These are phyloP conservation scores for Trichomalopsis sarcophagae DNA, from an alignment of 1,140 invertebrate genomes.

Conservation along the genomic window DNA sequence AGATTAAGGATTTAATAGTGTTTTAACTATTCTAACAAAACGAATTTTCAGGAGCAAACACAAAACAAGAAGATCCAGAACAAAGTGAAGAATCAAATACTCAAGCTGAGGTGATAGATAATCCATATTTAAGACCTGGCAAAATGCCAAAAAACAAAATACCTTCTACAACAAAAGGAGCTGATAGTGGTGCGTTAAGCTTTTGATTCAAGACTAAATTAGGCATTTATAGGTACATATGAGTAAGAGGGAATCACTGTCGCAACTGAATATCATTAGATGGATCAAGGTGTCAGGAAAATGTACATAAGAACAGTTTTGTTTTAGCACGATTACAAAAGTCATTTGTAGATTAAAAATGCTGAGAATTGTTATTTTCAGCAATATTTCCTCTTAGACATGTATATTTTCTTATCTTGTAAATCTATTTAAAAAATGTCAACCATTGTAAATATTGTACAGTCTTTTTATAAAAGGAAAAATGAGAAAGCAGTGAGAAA, in stretches of 20 bases:
- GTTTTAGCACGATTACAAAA: not conserved
- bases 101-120: conserved; percentile 84
- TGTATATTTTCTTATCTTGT: conserved; percentile 1
- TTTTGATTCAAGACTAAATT: conserved; percentile 32
- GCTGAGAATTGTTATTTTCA: not conserved
- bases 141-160: conserved; percentile 80
- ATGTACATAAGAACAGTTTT: no score
- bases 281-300: not conserved
- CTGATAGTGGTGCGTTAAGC: conserved; percentile 37
- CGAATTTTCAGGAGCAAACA: conserved; percentile 44
- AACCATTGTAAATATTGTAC: conserved; percentile 41
- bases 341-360: not conserved
- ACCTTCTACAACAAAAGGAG: conserved; percentile 8
- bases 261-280: not conserved
- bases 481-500: conserved; percentile 29
- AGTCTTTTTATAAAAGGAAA: conserved; percentile 34
- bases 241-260: conserved; percentile 6
- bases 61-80: conserved; percentile 66
- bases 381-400: not conserved
- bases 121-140: conserved; percentile 89
- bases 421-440: not conserved
- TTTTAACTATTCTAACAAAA: conserved; percentile 27
- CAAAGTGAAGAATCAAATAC: conserved; percentile 73
- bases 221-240: conserved; percentile 11
- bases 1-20: conserved; percentile 48